Evolutionary conservation across 2,888 invertebrate species (phyloP).

Genomic region (Lathronympha strigana): DNA sequence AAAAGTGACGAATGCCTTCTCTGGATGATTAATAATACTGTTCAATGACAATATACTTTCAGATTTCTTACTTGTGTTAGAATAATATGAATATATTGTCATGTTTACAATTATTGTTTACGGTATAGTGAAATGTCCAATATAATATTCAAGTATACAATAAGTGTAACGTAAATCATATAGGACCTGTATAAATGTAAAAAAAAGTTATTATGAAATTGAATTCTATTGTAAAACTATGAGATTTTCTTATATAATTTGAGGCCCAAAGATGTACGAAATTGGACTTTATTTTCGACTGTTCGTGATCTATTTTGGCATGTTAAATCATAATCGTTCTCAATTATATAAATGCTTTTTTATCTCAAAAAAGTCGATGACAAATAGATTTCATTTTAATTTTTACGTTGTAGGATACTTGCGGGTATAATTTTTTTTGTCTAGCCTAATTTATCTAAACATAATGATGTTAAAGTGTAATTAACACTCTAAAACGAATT

Average conservation of each 20-base stretch:
- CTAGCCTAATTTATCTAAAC: too few relatives aligned
- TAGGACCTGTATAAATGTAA: constrained; percentile 38
- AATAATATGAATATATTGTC: background rate
- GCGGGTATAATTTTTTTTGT: too few relatives aligned
- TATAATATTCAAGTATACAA: constrained; percentile 25
- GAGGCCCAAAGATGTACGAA: constrained; percentile 27
- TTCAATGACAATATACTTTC: constrained; percentile 2
- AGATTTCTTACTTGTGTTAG: background rate
- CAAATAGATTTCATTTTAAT: too few relatives aligned
- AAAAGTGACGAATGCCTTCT: background rate
- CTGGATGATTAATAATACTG: background rate
- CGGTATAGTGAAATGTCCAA: constrained; percentile 29
- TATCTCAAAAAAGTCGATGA: background rate
- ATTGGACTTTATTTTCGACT: constrained; percentile 29
- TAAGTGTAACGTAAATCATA: constrained; percentile 23
- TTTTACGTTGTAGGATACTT: too few relatives aligned
- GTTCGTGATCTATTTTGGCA: constrained; percentile 21
- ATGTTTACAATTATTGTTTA: constrained; percentile 1
- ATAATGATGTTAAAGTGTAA: too few relatives aligned
- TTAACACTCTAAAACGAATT: too few relatives aligned
- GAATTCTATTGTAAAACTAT: constrained; percentile 27
- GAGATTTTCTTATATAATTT: constrained; percentile 22
- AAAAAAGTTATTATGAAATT: constrained; percentile 34
- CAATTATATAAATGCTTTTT: background rate
- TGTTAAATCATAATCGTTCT: constrained; percentile 2